These are phyloP conservation scores for Sesia bembeciformis DNA, from an alignment of 2,888 invertebrate genomes.

Conservation along the genomic window DNA sequence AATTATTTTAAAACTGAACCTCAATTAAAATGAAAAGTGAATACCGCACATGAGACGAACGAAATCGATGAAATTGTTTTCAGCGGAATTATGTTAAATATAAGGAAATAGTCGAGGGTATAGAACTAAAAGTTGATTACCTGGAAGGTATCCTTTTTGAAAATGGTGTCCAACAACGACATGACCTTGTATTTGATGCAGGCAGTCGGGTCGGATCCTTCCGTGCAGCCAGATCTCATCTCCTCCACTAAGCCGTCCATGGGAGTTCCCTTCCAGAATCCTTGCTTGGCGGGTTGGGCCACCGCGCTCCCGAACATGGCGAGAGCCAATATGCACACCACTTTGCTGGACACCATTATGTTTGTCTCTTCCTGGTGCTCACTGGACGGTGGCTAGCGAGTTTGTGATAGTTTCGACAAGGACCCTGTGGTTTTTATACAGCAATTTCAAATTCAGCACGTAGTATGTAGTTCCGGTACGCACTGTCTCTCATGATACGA, in stretches of 20 bases:
- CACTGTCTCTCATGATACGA: constrained; percentile 56
- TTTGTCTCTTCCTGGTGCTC: constrained; percentile 42
- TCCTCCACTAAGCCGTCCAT: constrained; percentile 84
- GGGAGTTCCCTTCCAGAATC: constrained; percentile 81
- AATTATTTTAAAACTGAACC: not conserved
- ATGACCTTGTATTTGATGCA: constrained; percentile 90
- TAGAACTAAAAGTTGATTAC: constrained; percentile 42
- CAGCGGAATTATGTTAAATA: too few relatives aligned
- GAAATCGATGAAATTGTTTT: too few relatives aligned
- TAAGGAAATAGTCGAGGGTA: not conserved
- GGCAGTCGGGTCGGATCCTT: constrained; percentile 84
- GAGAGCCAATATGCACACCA: constrained; percentile 62
- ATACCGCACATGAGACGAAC: constrained; percentile 1
- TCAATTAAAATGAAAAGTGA: constrained; percentile 3
- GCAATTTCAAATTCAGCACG: constrained; percentile 72
- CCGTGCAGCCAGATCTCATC: constrained; percentile 82
- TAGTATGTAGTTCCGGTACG: constrained; percentile 62
- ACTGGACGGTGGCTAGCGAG: constrained; percentile 54
- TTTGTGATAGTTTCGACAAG: constrained; percentile 67
- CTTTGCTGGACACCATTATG: constrained; percentile 64
- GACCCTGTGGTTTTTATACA: constrained; percentile 69
- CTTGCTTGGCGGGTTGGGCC: constrained; percentile 77
- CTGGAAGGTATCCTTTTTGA: constrained; percentile 86
- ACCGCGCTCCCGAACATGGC: constrained; percentile 74
- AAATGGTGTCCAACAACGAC: constrained; percentile 83